Evolutionary conservation across 2,113 vertebrate species (phyloP), one percentile per base, ranked within the genome.

Genomic region (Dryoscopus gambensis): DNA sequence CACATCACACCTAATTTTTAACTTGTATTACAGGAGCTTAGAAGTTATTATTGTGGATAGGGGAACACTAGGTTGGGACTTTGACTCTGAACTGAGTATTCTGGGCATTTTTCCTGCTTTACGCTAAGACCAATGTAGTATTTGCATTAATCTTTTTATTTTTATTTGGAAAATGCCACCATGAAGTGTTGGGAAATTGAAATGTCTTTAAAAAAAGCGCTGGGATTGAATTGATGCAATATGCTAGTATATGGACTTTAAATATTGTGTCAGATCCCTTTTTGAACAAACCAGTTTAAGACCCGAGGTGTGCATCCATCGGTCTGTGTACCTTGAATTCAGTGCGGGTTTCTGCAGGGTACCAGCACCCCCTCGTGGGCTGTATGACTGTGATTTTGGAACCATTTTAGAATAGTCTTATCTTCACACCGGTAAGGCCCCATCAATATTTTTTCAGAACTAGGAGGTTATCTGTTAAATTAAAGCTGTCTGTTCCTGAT

Each of bases 311-410:
- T 16, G 19, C n/a, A 17, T 57, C 55, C 20, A 1, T 31, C 2
- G 1, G 6, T 14, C 8, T 67, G 33, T 23, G 2, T 7, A 7
- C 47, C 37, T 31, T 5, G 5, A 27, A 20, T 33, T 27, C 12
- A 17, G 10, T 6, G 44, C 5, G 33, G 35, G 37, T 15, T 78
- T 75, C 16, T 49, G 56, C 31, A 67, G 78, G 39, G 47, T 84
- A 53, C 69, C 87, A 94, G 91, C 91, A 79, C 91, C 94, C 91
- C 87, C 93, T 95, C 6, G 87, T 87, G 94, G 91, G n/a, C 84
- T 57, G 8, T n/a, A 30, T 4, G 35, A 27, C 33, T 49, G 53
- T 55, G 27, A 8, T 40, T 88, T 69, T 73, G 27, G 44, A 79
- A 13, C 28, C 2, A 3, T 15, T 68, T 82, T 28, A 25, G 39